Conservation (phyloP, 2,113 vertebrate species). For the Anas platyrhynchos region DNA sequence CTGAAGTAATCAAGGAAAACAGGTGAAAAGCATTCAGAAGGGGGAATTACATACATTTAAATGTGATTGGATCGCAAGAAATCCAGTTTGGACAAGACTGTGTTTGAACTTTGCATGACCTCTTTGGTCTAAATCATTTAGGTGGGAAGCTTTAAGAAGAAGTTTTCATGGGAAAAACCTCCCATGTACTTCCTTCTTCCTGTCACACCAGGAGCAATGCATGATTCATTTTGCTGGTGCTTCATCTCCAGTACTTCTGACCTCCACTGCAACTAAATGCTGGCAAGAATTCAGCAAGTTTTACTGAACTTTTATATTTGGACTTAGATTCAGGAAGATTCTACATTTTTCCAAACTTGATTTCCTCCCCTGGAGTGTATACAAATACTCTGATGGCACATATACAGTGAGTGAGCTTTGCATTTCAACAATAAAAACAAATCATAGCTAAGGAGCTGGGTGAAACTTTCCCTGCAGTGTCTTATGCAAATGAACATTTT, state of each 20-base stretch:
- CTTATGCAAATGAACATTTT: neutral
- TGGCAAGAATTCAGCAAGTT: neutral
- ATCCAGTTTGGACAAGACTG: neutral
- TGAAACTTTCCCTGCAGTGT: neutral
- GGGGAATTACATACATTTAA: neutral
- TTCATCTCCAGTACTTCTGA: neutral
- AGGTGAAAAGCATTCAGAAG: neutral
- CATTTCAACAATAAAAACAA: neutral
- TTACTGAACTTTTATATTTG: neutral
- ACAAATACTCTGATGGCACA: neutral
- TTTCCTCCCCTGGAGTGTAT: neutral
- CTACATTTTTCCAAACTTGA: neutral
- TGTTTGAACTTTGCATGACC: neutral
- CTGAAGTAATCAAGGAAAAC: neutral
- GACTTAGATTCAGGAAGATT: neutral
- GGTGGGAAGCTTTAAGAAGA: neutral
- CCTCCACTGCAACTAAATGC: neutral
- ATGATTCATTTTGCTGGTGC: neutral
- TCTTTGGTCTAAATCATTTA: neutral
- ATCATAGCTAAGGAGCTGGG: neutral
- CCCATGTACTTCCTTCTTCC: neutral
- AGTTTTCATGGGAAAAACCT: neutral
- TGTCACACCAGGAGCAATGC: rapidly evolving
- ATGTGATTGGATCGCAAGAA: neutral
- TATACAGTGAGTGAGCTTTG: neutral